phyloP scores from a whole-genome alignment of 35 echinoderm and acorn worm species.

The Anneissia japonica region DNA sequence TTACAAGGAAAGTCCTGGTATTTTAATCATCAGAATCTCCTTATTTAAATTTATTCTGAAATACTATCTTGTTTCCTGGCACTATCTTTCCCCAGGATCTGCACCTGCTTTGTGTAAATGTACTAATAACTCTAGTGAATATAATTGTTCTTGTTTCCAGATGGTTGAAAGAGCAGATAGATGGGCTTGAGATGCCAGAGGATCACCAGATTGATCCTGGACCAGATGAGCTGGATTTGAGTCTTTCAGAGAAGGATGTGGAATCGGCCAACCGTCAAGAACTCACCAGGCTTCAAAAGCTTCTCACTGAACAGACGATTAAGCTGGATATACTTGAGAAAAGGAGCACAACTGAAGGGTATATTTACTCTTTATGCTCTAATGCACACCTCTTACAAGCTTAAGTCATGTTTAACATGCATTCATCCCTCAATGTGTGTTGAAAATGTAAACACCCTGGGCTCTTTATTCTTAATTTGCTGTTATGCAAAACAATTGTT shows the following conservation, averaged over 20 bases:
- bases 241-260: slow-evolving; percentile 47
- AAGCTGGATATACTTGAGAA: slow-evolving; percentile 29
- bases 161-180: slow-evolving; percentile 39
- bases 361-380: not conserved
- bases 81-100: no score
- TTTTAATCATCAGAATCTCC: no score
- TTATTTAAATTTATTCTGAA: not conserved
- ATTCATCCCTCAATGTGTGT: no score
- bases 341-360: not conserved
- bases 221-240: slow-evolving; percentile 60
- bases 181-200: not conserved
- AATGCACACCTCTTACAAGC: no score
- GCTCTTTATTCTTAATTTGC: no score
- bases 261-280: slow-evolving; percentile 78
- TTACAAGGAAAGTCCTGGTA: no score
- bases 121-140: not conserved
- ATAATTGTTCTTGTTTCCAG: slow-evolving; percentile 2
- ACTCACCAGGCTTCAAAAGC: slow-evolving; percentile 32
- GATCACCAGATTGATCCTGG: slow-evolving; percentile 1
- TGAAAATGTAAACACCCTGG: no score
- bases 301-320: slow-evolving; percentile 32
- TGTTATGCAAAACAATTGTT: no score
- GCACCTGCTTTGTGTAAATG: no score
- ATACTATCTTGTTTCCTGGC: no score
- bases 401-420: no score